phyloP scores from a whole-genome alignment of 2,113 vertebrate genomes.

The Onychostruthus taczanowskii region DNA sequence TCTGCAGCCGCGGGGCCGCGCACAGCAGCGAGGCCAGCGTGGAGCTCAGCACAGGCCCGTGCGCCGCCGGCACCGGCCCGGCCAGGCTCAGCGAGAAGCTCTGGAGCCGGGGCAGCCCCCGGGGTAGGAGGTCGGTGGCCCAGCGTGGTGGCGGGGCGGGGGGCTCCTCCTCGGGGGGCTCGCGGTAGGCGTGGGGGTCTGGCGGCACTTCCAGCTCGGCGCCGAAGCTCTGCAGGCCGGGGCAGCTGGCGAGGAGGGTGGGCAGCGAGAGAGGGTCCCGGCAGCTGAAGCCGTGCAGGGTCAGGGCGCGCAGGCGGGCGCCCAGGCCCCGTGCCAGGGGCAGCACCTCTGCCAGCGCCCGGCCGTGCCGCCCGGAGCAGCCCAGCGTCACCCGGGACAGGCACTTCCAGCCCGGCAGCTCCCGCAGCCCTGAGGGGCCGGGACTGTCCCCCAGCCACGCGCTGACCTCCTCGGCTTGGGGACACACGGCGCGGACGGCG shows the following conservation, averaged over 20 bases:
- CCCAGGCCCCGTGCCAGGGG: background rate
- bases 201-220: background rate
- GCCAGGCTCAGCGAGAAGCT: conserved; percentile 26
- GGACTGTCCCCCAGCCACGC: background rate
- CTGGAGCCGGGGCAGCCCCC: background rate
- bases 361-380: background rate
- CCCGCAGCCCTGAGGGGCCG: fast-evolving
- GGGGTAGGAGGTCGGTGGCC: background rate
- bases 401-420: background rate
- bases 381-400: conserved; percentile 22
- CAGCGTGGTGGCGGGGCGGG: fast-evolving
- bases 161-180: background rate
- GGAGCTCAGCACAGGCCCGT: background rate
- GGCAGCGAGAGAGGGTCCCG: background rate
- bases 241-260: background rate
- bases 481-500: background rate
- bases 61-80: background rate
- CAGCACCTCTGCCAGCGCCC: conserved; percentile 19
- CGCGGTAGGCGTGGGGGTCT: fast-evolving
- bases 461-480: background rate
- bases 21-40: conserved; percentile 29
- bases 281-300: conserved; percentile 41
- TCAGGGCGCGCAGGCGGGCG: background rate
- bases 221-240: background rate
- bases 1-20: background rate